Evolutionary conservation across 1,140 invertebrate genomes (phyloP), one percentile per base, ranked within the genome.

Genomic region (Drosophila sp.): DNA sequence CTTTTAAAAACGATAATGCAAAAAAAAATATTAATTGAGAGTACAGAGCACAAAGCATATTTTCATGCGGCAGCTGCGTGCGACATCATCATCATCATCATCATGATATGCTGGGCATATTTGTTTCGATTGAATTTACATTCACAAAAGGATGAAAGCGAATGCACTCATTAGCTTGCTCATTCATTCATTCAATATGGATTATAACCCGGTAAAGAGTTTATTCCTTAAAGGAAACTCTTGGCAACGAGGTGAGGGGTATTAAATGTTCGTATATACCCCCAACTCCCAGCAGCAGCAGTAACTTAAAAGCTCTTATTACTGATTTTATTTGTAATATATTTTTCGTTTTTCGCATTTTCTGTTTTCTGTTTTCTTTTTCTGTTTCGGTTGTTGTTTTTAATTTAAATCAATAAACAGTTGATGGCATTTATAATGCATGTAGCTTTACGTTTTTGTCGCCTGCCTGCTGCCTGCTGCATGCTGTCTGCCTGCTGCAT

Each of bases 11-110:
- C 77, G 68, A 83, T 83, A 83, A 80, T 79, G 79, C 17, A 17
- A 17, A 17, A 69, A 72, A 72, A 79, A 73, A 77, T 75, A 71
- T 77, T 83, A 89, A 89, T 87, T 80, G 77, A 70, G 77, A 70
- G 68, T 69, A 57, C 68, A 71, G 63, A 66, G 60, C 63, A 75
- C 85, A 87, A 87, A 87, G 84, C 84, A 87, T 87, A 84, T 70
- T 84, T 89, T 64, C 6, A 40, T 50, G 54, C 25, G 47, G 50
- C 41, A 47, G 17, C n/a, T 7, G 5, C 23, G 25, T 17, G 2
- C 44, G 25, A 3, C 44, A 47, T 8, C 23, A 47, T 47, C 7
- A 25, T 47, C 0, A 47, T 47, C 23, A 25, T 47, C 23, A 47
- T 1, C 35, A 38, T 38, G 8, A 11, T 10, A 38, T 38, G 8